A percentile compares a stretch with the other conserved stretches of the same genome.
These are phyloP conservation scores for Leptura quadrifasciata DNA, from an alignment of 2,888 invertebrate genomes.

Conservation along the genomic window DNA sequence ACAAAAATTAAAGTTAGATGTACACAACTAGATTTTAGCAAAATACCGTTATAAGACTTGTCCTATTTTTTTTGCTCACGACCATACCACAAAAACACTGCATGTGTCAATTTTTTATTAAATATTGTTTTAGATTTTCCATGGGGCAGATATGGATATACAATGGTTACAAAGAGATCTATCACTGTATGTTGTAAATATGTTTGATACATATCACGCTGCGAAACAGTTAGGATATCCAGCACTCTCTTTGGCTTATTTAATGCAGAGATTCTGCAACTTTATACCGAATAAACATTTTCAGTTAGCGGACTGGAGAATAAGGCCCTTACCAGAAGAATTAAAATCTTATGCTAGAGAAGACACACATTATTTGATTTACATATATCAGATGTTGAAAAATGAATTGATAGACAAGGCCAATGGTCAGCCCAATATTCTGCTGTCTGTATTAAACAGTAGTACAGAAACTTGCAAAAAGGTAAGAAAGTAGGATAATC, in stretches of 20 bases:
- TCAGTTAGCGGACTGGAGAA: constrained; percentile 97
- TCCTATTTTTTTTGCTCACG: too few relatives aligned
- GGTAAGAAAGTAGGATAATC: constrained; percentile 68
- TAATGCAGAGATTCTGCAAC: constrained; percentile 87
- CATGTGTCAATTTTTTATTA: constrained; percentile 43
- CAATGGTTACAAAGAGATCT: constrained; percentile 97
- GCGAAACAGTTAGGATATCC: constrained; percentile 83
- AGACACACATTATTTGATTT: constrained; percentile 96
- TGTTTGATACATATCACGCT: constrained; percentile 97
- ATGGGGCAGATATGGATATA: constrained; percentile 92
- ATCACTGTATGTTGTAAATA: constrained; percentile 94
- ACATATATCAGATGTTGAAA: constrained; percentile 88
- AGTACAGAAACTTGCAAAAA: constrained; percentile 86
- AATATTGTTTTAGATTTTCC: constrained; percentile 80
- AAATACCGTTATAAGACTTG: too few relatives aligned
- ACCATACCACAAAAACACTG: too few relatives aligned
- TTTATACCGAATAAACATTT: constrained; percentile 91
- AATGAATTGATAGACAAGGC: constrained; percentile 83
- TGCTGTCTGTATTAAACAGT: constrained; percentile 83
- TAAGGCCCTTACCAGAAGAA: constrained; percentile 89
- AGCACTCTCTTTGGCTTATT: constrained; percentile 84
- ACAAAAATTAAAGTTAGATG: too few relatives aligned
- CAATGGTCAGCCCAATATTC: constrained; percentile 77
- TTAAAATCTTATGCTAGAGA: constrained; percentile 90
- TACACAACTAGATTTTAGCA: too few relatives aligned